Percentiles rank a stretch among this genome's conserved stretches.
Evolutionary conservation across 2,888 invertebrate genomes (phyloP).

Genomic region (Pyralis farinalis): DNA sequence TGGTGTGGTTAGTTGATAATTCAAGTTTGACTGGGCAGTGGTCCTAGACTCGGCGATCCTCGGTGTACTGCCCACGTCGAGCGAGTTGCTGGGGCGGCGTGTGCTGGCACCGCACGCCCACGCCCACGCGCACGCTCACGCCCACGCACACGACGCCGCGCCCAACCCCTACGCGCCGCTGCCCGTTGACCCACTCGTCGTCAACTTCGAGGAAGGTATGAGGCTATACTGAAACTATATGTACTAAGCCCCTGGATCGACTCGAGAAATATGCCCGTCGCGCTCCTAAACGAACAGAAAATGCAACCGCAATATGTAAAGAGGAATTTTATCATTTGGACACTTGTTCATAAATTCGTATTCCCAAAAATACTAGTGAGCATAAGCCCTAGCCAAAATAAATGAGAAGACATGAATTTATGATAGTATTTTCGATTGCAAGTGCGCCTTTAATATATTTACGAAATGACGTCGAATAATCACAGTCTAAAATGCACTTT

Average conservation of each 20-base stretch:
- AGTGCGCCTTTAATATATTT: too few species aligned
- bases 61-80: conserved; percentile 59
- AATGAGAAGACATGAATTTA: too few species aligned
- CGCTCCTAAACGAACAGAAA: too few species aligned
- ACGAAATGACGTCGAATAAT: too few species aligned
- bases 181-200: conserved; percentile 86
- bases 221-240: conserved; percentile 84
- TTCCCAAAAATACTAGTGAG: too few species aligned
- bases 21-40: conserved; percentile 29
- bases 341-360: too few species aligned
- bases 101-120: conserved; percentile 44
- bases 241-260: conserved; percentile 46
- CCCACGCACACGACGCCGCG: conserved; percentile 31
- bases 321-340: conserved; percentile 5
- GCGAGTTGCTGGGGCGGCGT: conserved; percentile 51
- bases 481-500: too few species aligned
- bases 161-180: conserved; percentile 54
- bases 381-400: too few species aligned
- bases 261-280: background rate
- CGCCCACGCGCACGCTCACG: conserved; percentile 28
- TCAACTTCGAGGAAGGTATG: conserved; percentile 92
- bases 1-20: background rate
- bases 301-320: too few species aligned
- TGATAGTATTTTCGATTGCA: too few species aligned
- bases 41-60: conserved; percentile 69